These are phyloP conservation scores for Autographa gamma DNA, from an alignment of 2,888 invertebrate species.

Conservation along the genomic window DNA sequence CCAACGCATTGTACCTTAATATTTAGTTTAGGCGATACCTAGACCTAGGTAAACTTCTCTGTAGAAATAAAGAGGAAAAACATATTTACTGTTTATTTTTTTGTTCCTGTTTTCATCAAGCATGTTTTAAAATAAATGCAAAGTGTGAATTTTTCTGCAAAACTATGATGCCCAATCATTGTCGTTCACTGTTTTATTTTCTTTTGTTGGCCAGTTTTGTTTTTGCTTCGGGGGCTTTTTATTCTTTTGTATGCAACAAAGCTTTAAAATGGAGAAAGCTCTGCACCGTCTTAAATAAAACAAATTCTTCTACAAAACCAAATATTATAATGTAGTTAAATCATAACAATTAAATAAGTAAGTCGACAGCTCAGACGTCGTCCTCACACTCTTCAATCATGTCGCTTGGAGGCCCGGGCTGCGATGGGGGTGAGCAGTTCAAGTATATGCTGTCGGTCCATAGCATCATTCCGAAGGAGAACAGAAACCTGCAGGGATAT, in stretches of 20 bases:
- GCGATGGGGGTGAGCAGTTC: slow-evolving; percentile 75
- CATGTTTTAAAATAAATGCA: too few species aligned
- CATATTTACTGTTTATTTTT: slow-evolving; percentile 39
- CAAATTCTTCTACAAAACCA: background rate
- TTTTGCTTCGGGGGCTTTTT: too few species aligned
- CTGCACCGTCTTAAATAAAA: background rate
- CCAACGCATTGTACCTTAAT: slow-evolving; percentile 36
- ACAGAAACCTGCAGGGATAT: slow-evolving; percentile 70
- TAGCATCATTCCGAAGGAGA: slow-evolving; percentile 73
- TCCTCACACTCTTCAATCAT: slow-evolving; percentile 81
- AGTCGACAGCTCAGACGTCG: slow-evolving; percentile 29
- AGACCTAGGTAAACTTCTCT: slow-evolving; percentile 31
- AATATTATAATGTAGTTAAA: slow-evolving; percentile 5
- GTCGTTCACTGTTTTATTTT: too few species aligned
- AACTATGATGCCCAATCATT: too few species aligned
- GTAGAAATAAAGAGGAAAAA: slow-evolving; percentile 51
- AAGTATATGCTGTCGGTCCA: slow-evolving; percentile 75
- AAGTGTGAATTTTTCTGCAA: too few species aligned
- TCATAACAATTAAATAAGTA: slow-evolving; percentile 6
- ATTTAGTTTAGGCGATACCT: slow-evolving; percentile 9
- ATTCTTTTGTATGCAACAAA: too few species aligned
- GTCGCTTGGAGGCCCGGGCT: slow-evolving; percentile 81
- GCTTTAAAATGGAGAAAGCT: too few species aligned
- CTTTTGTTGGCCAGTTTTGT: too few species aligned
- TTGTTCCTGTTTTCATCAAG: too few species aligned